phyloP scores from a whole-genome alignment of 2,113 vertebrate species.

The Xiphorhynchus elegans region DNA sequence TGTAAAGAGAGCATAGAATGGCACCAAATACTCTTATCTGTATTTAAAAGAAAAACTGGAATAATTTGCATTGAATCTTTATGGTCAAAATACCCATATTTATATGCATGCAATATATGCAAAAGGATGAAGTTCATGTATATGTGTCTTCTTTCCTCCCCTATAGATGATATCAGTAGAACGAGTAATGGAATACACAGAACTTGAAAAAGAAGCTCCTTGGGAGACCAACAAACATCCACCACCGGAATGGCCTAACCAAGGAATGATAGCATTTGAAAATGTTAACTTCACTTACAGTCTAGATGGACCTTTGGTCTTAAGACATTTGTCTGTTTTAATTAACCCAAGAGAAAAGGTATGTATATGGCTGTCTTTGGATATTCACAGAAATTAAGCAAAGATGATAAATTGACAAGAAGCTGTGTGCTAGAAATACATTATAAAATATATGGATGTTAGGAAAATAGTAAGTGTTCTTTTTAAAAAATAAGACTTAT shows the following conservation, averaged over 20 bases:
- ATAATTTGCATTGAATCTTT: neutral
- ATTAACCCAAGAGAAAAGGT: conserved; percentile 92
- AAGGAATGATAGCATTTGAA: conserved; percentile 88
- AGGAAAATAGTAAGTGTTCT: neutral
- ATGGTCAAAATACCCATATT: neutral
- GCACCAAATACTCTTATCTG: neutral
- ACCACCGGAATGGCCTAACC: conserved; percentile 84
- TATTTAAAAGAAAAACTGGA: neutral
- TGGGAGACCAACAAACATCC: conserved; percentile 87
- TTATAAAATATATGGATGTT: neutral
- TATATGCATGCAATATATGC: neutral
- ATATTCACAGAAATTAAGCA: neutral
- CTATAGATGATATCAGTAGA: conserved; percentile 95
- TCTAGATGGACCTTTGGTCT: conserved; percentile 82
- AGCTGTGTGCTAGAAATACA: neutral
- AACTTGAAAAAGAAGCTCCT: conserved; percentile 91
- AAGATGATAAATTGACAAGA: neutral
- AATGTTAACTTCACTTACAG: conserved; percentile 90
- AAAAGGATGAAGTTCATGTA: neutral
- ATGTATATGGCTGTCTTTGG: neutral
- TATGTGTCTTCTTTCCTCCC: neutral
- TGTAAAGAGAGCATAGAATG: neutral
- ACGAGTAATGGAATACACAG: conserved; percentile 91
- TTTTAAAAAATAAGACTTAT: neutral
- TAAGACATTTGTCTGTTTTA: conserved; percentile 86